These are phyloP conservation scores for Eilema caniola DNA, from an alignment of 2,888 invertebrate species.

Conservation along the genomic window DNA sequence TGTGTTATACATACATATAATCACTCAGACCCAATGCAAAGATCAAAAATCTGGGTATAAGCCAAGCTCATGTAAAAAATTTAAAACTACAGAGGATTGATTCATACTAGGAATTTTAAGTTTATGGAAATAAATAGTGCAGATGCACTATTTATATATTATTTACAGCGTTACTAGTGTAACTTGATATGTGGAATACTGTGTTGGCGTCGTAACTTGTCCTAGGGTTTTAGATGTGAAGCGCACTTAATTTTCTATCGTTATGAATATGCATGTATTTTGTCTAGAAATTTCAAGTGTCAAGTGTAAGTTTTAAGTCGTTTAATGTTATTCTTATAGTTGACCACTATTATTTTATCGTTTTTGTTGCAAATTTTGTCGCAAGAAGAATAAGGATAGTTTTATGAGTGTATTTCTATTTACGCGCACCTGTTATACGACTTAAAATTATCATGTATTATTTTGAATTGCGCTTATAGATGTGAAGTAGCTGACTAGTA, in stretches of 20 bases:
- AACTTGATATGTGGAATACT: neutral
- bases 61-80: no score
- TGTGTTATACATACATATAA: no score
- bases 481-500: neutral
- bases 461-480: slow-evolving; percentile 3
- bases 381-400: neutral
- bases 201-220: slow-evolving; percentile 1
- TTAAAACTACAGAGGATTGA: neutral
- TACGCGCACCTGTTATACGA: neutral
- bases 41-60: no score
- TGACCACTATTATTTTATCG: neutral
- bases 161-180: neutral
- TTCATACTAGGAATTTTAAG: neutral
- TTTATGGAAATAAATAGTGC: neutral
- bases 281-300: neutral
- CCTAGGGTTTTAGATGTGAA: neutral
- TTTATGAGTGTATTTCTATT: no score
- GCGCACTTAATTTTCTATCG: neutral
- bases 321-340: neutral
- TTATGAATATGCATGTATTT: slow-evolving; percentile 1
- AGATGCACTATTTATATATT: no score
- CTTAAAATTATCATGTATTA: neutral
- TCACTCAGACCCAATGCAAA: no score
- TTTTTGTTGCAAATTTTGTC: neutral
- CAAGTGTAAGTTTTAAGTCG: neutral